Base-by-base conservation (phyloP, 2,888 invertebrate species). In the Cerceris rybyensis region DNA sequence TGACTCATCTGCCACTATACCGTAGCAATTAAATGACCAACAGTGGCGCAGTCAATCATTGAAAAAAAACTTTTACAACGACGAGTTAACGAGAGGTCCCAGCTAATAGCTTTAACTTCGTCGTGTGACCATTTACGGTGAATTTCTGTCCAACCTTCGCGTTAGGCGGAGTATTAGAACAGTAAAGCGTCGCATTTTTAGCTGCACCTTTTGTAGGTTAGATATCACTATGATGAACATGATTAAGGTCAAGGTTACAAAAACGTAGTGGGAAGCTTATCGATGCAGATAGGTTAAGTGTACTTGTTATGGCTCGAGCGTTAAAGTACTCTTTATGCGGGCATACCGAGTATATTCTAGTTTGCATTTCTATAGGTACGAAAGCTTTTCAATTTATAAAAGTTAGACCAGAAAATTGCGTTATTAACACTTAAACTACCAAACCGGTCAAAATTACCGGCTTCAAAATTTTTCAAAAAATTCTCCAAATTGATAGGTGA, bases 231-330 rank as follows among this genome's bases (percentile, higher is more conserved):
- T 49, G 67, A 74, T 70, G 46, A 39, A 61, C 57, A 71, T 71
- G 80, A 81, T 81, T 81, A 80, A 80, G 80, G 80, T 71, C 81
- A 81, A 77, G 81, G 81, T 81, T 81, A 71, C 57, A 60, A 80
- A 67, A 80, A 76, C 70, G 70, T 76, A 75, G 63, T 67, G 60
- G 65, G 42, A 66, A 59, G 74, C 60, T 81, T 80, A 81, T 81
- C 80, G 72, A 80, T 81, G 81, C 71, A 80, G 72, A 81, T 80
- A 66, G 76, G 76, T 74, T 81, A 81, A 81, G 80, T 80, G 73
- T 70, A 73, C 80, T 80, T 54, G 70, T 73, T 77, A 71, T 66
- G 50, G 67, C 77, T 75, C 60, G 70, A 75, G 63, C 57, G 78
- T 76, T 76, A 64, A 71, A 76, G 70, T 67, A 68, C 64, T 76